Evolutionary conservation across 2,797 vertebrate genomes (phyloP), one percentile per base, ranked within the genome.

Genomic region (Siniperca obscura): DNA sequence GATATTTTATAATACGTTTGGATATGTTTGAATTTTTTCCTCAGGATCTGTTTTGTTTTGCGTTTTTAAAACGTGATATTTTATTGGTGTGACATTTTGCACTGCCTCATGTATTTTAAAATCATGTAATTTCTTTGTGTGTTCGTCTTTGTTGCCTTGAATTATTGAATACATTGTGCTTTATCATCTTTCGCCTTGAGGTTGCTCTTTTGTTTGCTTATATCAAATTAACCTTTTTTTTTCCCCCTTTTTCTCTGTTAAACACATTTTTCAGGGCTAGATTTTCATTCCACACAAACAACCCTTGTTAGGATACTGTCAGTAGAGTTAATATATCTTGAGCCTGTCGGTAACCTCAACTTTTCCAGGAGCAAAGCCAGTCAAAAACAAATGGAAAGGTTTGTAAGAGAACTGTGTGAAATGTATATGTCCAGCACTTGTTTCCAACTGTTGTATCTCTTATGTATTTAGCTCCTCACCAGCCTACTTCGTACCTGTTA

Each of bases 11-110:
- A 60, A 92, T 83, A 76, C 71, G 65, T 84, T 87, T 87, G 82
- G 89, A 89, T 91, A 72, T 86, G 80, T 93, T 94, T 91, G 78
- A 83, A 72, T 64, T 92, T 87, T 91, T 92, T 90, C 89, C 95
- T 96, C 95, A 96, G 95, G 95, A 95, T 95, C 80, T 94, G 71
- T 90, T 93, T 89, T 79, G 65, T 90, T 93, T 93, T 90, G 81
- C 86, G 76, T 89, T 94, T 91, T 93, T 91, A 86, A 87, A 86
- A 91, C 71, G 70, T 89, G 74, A 86, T 92, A 85, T 95, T 93
- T 94, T 93, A 91, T 92, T 93, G 90, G 95, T 95, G 94, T 94
- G 91, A 93, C 90, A 89, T 94, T 95, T 96, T 96, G 95, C 95
- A 96, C 94, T 95, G 93, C 93, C 90, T 95, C 80, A 50, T 95